phyloP scores from a whole-genome alignment of 2,888 invertebrate species.

The Perdita meconis region DNA sequence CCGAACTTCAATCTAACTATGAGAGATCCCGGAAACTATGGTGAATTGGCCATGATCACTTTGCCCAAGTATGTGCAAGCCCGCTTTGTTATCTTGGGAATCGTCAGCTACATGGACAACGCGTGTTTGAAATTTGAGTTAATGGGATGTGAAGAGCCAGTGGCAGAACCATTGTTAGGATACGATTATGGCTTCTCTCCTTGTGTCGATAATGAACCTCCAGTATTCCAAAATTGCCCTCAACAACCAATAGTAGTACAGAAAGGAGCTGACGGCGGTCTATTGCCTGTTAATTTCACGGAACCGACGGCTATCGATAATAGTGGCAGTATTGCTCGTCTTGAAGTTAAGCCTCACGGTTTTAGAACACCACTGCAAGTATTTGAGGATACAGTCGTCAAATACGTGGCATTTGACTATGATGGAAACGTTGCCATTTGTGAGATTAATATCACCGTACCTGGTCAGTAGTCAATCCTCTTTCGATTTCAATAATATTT shows the following conservation, averaged over 20 bases:
- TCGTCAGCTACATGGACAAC: constrained; percentile 98
- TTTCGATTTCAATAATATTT: background rate
- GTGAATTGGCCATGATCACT: constrained; percentile 97
- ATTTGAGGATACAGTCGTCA: constrained; percentile 96
- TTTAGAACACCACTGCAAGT: constrained; percentile 95
- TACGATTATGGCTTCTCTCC: constrained; percentile 97
- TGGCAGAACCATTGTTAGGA: constrained; percentile 92
- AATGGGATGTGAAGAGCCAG: constrained; percentile 97
- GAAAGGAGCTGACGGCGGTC: constrained; percentile 94
- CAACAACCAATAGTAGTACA: constrained; percentile 95
- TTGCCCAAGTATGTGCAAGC: constrained; percentile 97
- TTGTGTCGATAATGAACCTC: constrained; percentile 98
- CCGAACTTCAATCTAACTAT: constrained; percentile 98
- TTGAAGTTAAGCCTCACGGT: constrained; percentile 96
- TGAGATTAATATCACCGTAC: constrained; percentile 97
- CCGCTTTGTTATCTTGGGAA: constrained; percentile 96
- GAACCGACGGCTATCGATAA: constrained; percentile 98
- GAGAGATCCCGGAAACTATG: constrained; percentile 98
- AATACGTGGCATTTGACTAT: constrained; percentile 98
- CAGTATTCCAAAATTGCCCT: constrained; percentile 98
- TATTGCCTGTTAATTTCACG: constrained; percentile 95
- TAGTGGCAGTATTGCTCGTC: constrained; percentile 96
- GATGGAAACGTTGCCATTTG: constrained; percentile 99
- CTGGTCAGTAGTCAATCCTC: constrained; percentile 84
- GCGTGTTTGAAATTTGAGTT: constrained; percentile 98